Conservation (phyloP, 2,113 vertebrate genomes). For the Tapirus terrestris region DNA sequence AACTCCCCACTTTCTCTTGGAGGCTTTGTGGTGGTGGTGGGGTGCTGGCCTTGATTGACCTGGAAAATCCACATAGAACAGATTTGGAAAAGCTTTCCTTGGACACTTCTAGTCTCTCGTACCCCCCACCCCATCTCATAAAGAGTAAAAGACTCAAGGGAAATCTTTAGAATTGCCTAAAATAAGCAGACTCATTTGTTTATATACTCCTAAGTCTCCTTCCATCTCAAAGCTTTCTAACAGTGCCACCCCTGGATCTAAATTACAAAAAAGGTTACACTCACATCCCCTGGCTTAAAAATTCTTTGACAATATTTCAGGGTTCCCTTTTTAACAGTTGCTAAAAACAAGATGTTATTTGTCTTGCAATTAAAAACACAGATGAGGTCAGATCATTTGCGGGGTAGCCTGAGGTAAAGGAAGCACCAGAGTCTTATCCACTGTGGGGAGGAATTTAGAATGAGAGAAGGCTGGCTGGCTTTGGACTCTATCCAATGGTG, state of each 20-base stretch:
- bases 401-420: constrained; percentile 44
- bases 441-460: constrained; percentile 45
- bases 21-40: not conserved
- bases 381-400: constrained; percentile 46
- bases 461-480: not conserved
- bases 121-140: not conserved
- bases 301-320: not conserved
- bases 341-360: constrained; percentile 35
- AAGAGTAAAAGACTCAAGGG: not conserved
- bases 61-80: not conserved
- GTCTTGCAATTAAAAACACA: constrained; percentile 33
- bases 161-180: not conserved
- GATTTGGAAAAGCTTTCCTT: not conserved
- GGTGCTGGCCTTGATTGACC: not conserved
- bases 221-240: constrained; percentile 10
- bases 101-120: not conserved
- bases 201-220: not conserved
- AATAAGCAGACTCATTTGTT: not conserved
- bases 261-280: not conserved
- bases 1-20: not conserved
- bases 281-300: not conserved
- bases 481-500: constrained; percentile 66
- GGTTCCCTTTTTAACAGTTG: not conserved
- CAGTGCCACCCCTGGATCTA: not conserved
- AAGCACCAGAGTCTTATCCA: constrained; percentile 48